phyloP scores from a whole-genome alignment of 1,140 invertebrate genomes.

The Rhagoletis pomonella region DNA sequence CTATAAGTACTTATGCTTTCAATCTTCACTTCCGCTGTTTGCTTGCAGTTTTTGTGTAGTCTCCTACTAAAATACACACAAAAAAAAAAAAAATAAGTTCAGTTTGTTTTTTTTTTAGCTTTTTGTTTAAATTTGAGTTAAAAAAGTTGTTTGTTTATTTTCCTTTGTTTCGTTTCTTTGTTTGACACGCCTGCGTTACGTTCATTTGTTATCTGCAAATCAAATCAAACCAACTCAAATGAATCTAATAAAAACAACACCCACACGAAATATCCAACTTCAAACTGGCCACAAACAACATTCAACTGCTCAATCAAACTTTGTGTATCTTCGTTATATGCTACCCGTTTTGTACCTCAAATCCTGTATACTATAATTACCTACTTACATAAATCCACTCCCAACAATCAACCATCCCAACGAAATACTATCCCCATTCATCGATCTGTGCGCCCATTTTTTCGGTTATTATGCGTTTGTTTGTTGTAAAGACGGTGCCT shows the following conservation, averaged over 20 bases:
- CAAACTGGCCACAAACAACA: conserved; percentile 41
- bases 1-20: too few relatives aligned
- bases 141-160: conserved; percentile 50
- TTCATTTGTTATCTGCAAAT: conserved; percentile 6
- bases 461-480: conserved; percentile 59
- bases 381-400: too few relatives aligned
- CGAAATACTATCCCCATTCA: conserved; percentile 16
- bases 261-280: neutral
- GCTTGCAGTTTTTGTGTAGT: neutral
- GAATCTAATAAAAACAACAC: neutral
- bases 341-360: conserved; percentile 2
- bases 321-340: neutral
- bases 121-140: conserved; percentile 42
- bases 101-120: neutral
- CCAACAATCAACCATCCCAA: conserved; percentile 24
- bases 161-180: conserved; percentile 42
- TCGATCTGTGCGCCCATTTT: neutral
- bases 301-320: neutral
- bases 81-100: neutral
- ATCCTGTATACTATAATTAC: neutral
- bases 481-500: conserved; percentile 71
- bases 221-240: neutral
- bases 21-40: neutral
- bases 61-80: neutral
- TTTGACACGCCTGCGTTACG: conserved; percentile 26